A percentile compares a stretch with the other conserved stretches of the same genome.
These are phyloP conservation scores for Cyprinodon tularosa DNA, from an alignment of 2,113 vertebrate genomes.

Conservation along the genomic window DNA sequence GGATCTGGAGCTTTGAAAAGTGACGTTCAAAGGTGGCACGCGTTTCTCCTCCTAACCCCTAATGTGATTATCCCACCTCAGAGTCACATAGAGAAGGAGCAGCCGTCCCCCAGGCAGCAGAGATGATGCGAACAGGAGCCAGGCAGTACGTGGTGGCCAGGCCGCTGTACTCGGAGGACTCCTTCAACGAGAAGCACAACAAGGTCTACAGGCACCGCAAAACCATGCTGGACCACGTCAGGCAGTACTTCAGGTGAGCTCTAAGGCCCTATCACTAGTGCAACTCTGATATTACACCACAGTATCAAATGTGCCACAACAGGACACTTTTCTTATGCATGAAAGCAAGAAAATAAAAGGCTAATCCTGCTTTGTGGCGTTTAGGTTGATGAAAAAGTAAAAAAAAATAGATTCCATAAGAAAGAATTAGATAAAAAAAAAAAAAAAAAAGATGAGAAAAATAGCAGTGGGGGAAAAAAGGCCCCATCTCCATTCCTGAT, in stretches of 20 bases:
- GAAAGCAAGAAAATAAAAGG: too few species aligned
- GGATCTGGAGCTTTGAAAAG: constrained; percentile 55
- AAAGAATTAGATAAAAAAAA: too few species aligned
- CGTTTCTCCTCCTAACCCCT: constrained; percentile 25
- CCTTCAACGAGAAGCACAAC: constrained; percentile 83
- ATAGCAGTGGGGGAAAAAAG: too few species aligned
- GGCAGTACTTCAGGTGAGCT: constrained; percentile 85
- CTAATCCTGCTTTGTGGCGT: too few species aligned
- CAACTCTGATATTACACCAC: too few species aligned
- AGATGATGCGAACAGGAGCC: constrained; percentile 83
- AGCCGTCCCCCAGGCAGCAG: constrained; percentile 23
- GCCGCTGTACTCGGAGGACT: constrained; percentile 87
- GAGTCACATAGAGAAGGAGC: constrained; percentile 46
- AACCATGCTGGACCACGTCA: constrained; percentile 83
- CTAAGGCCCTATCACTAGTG: too few species aligned
- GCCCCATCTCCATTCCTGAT: too few species aligned
- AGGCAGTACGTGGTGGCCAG: constrained; percentile 87
- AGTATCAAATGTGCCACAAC: too few species aligned
- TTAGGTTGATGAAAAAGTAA: too few species aligned
- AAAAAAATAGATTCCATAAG: too few species aligned
- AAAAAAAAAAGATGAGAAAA: too few species aligned
- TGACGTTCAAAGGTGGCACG: constrained; percentile 61
- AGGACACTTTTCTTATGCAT: too few species aligned
- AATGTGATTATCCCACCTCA: constrained; percentile 57
- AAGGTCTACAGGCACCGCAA: constrained; percentile 85